A percentile compares a stretch with the other conserved stretches of the same genome.
Evolutionary conservation across 2,797 vertebrate species (phyloP).

Genomic region (Pantherophis vulpinus): DNA sequence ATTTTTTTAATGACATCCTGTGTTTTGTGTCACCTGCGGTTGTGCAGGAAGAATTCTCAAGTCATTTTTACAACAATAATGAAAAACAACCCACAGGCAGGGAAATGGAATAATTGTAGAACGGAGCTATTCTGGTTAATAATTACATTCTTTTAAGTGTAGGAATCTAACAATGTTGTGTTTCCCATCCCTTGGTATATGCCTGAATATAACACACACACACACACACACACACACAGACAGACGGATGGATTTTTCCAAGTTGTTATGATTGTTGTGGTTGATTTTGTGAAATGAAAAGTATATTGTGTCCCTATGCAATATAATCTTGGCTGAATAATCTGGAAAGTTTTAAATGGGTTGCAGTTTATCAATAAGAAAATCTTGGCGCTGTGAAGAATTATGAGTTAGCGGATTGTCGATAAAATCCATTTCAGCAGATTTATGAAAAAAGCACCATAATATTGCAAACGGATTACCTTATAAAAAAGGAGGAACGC

Average conservation of each 20-base stretch:
- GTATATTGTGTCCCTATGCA: neutral
- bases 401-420: constrained; percentile 41
- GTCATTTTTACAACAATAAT: neutral
- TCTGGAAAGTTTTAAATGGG: neutral
- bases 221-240: neutral
- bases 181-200: neutral
- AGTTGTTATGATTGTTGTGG: neutral
- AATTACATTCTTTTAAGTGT: neutral
- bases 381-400: constrained; percentile 32
- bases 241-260: neutral
- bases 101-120: neutral
- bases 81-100: neutral
- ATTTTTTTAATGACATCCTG: neutral
- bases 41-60: neutral
- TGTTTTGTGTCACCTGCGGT: neutral
- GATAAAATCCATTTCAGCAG: constrained; percentile 47
- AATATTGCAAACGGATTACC: constrained; percentile 47
- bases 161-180: neutral
- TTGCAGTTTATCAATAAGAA: constrained; percentile 43
- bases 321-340: constrained; percentile 17
- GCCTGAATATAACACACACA: neutral
- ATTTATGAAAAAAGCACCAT: constrained; percentile 45
- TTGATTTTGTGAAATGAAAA: neutral
- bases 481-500: constrained; percentile 33
- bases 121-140: neutral